Evolutionary conservation across 2,113 vertebrate species (phyloP).

Genomic region (Pithys albifrons): DNA sequence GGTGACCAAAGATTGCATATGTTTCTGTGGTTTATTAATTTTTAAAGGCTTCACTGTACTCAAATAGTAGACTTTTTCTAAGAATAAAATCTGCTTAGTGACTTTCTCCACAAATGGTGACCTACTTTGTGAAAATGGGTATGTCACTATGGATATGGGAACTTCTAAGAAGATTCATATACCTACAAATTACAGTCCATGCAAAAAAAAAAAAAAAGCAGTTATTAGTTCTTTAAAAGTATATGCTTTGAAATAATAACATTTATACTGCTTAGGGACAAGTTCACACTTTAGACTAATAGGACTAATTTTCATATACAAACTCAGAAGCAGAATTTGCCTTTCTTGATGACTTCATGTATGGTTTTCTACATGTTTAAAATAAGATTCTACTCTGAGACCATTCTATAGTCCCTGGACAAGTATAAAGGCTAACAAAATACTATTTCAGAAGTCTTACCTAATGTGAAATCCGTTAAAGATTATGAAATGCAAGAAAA

Average conservation of each 20-base stretch:
- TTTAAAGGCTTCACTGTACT: background rate
- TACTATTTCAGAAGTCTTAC: background rate
- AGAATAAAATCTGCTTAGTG: background rate
- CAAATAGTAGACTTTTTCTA: background rate
- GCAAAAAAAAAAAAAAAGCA: background rate
- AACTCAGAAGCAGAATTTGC: background rate
- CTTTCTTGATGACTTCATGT: background rate
- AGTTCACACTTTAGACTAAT: background rate
- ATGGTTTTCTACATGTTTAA: background rate
- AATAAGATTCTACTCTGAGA: background rate
- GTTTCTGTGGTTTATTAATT: slow-evolving; percentile 7
- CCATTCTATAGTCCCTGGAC: background rate
- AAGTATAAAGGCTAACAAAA: background rate
- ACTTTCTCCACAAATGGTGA: background rate
- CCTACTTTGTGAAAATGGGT: background rate
- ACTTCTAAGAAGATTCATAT: background rate
- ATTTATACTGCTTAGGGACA: background rate
- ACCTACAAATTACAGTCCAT: background rate
- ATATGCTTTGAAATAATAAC: background rate
- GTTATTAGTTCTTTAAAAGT: background rate
- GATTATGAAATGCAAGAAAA: background rate
- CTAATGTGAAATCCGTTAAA: background rate
- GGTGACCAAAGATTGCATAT: background rate
- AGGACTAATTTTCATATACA: background rate
- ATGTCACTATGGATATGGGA: background rate